phyloP scores from a whole-genome alignment of 2,888 invertebrate species.

The Scotopteryx bipunctaria region DNA sequence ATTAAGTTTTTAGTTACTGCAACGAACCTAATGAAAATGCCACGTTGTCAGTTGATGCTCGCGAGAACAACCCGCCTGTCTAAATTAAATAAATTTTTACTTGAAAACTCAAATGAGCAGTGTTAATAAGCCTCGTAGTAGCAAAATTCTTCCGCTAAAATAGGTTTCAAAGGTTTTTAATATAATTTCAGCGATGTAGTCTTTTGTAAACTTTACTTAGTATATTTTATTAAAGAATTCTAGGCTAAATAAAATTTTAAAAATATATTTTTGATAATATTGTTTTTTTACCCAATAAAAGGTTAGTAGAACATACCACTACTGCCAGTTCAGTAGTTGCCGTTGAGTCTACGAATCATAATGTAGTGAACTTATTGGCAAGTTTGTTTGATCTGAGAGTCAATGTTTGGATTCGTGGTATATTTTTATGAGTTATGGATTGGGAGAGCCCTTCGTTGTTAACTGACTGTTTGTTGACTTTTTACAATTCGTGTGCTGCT shows the following conservation, averaged over 20 bases:
- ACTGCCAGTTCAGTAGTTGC: too few relatives aligned
- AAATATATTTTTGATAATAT: too few relatives aligned
- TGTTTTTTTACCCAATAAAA: too few relatives aligned
- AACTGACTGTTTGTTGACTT: constrained; percentile 47
- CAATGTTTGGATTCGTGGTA: constrained; percentile 66
- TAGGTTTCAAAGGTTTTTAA: constrained; percentile 5
- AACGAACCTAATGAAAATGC: constrained; percentile 79
- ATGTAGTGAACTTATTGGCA: constrained; percentile 44
- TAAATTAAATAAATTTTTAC: constrained; percentile 47
- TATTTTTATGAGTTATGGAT: constrained; percentile 80
- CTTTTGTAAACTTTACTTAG: neutral
- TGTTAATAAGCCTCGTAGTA: constrained; percentile 37
- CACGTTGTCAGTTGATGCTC: constrained; percentile 63
- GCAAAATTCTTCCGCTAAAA: constrained; percentile 31
- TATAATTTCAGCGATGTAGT: neutral
- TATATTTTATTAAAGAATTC: neutral
- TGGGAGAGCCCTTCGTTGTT: constrained; percentile 68
- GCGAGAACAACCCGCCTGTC: constrained; percentile 37
- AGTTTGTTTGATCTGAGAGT: constrained; percentile 58
- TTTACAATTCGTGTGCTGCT: neutral
- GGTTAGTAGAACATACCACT: neutral
- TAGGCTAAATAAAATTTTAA: neutral
- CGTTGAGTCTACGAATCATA: constrained; percentile 34
- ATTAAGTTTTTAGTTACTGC: constrained; percentile 81
- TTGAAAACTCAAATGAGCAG: constrained; percentile 34